Conservation (phyloP, 2,113 vertebrate species). For the Panthera uncia region DNA sequence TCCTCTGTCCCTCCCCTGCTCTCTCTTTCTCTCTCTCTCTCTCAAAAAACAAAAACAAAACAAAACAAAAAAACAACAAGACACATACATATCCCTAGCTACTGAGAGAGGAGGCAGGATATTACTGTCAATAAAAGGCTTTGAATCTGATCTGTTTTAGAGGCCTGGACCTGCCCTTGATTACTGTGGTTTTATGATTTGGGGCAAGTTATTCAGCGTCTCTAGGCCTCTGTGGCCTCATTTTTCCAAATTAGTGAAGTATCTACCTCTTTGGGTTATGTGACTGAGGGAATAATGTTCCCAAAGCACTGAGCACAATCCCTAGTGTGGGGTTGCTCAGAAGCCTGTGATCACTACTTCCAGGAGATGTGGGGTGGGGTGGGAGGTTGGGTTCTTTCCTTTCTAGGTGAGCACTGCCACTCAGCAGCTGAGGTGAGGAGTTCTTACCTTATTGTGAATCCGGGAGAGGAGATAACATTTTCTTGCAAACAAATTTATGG, state of each 20-base stretch:
- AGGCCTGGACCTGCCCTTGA: neutral
- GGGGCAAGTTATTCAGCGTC: neutral
- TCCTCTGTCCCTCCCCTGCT: too few species aligned
- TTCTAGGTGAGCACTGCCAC: neutral
- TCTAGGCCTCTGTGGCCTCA: neutral
- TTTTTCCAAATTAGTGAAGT: neutral
- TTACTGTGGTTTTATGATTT: neutral
- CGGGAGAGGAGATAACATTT: neutral
- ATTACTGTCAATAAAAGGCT: neutral
- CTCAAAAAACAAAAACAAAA: neutral
- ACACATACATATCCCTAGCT: neutral
- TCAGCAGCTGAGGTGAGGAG: neutral
- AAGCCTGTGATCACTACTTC: neutral
- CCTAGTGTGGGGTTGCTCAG: neutral
- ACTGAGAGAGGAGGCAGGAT: neutral
- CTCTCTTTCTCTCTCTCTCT: too few species aligned
- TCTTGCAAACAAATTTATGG: neutral
- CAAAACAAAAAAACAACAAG: neutral
- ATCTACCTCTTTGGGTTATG: neutral
- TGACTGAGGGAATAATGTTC: neutral
- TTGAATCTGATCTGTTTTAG: neutral
- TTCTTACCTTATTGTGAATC: neutral
- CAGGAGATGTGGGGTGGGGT: neutral
- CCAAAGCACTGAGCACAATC: neutral
- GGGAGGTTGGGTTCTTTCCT: neutral